Evolutionary conservation across 37 sponge, comb jelly and placozoan species (phyloP).

Genomic region (Chondrosia reniformis): DNA sequence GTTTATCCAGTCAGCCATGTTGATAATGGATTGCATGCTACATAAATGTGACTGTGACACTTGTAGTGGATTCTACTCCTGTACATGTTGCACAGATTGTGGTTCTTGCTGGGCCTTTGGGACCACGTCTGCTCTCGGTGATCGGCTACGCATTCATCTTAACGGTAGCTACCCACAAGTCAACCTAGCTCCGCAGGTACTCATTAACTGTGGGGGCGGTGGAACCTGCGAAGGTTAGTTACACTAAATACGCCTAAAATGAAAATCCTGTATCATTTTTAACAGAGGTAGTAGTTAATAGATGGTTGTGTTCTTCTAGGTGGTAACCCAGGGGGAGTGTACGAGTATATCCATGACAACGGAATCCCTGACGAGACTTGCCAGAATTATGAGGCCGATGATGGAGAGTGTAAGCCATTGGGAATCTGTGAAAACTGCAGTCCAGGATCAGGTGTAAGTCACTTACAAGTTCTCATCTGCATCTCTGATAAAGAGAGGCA

Average conservation of each 20-base stretch:
- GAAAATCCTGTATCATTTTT: too few relatives aligned
- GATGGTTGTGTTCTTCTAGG: constrained; percentile 33
- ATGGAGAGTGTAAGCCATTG: constrained; percentile 63
- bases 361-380: constrained; percentile 88
- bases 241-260: too few relatives aligned
- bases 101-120: constrained; percentile 86
- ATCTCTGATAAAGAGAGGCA: not conserved
- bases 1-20: not conserved
- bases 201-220: constrained; percentile 75
- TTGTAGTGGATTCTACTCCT: not conserved
- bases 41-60: not conserved
- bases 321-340: constrained; percentile 78
- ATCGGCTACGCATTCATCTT: constrained; percentile 64
- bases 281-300: too few relatives aligned
- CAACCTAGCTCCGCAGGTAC: constrained; percentile 70
- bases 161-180: constrained; percentile 60
- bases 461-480: not conserved
- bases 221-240: constrained; percentile 62
- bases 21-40: not conserved
- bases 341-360: constrained; percentile 66
- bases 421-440: constrained; percentile 69
- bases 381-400: constrained; percentile 71
- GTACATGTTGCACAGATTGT: constrained; percentile 49
- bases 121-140: constrained; percentile 74
- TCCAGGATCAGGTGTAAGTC: constrained; percentile 31